A percentile compares a stretch with the other conserved stretches of the same genome.
Conservation (phyloP, 2,888 invertebrate species). For the Agrenia bidenticulata region DNA sequence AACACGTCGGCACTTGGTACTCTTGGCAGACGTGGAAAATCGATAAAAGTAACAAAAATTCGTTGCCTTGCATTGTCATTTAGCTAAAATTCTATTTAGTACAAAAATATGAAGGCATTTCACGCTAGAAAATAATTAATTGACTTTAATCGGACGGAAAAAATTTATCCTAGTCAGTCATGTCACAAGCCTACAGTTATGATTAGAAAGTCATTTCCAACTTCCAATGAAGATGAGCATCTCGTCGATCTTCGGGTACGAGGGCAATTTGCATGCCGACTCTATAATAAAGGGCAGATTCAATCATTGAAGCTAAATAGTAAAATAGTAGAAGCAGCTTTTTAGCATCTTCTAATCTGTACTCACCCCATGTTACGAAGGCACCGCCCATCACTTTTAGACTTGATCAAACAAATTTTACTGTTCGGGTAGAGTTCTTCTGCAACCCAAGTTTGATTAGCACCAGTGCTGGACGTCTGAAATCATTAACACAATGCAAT, state of each 20-base stretch:
- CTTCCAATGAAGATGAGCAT: conserved; percentile 15
- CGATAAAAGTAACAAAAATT: no score
- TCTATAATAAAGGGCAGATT: conserved; percentile 4
- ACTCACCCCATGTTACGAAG: conserved; percentile 19
- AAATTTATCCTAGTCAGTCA: no score
- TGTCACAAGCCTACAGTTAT: neutral
- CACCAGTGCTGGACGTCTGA: neutral
- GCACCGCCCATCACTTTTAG: conserved; percentile 14
- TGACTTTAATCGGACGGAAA: no score
- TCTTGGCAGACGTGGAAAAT: no score
- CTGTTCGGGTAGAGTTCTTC: conserved; percentile 27
- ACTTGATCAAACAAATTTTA: conserved; percentile 25
- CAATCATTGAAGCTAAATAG: no score
- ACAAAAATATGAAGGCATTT: no score
- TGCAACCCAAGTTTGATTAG: conserved; percentile 17
- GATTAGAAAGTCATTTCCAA: conserved; percentile 20
- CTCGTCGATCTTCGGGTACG: conserved; percentile 3
- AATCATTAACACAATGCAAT: neutral
- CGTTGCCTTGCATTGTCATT: no score
- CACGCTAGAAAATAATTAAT: no score
- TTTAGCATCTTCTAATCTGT: neutral
- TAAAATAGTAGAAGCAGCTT: no score
- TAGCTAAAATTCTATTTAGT: no score
- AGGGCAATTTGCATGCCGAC: conserved; percentile 6
- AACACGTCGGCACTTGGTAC: no score